phyloP scores from a whole-genome alignment of 1,140 invertebrate genomes.

The Nomia melanderi region DNA sequence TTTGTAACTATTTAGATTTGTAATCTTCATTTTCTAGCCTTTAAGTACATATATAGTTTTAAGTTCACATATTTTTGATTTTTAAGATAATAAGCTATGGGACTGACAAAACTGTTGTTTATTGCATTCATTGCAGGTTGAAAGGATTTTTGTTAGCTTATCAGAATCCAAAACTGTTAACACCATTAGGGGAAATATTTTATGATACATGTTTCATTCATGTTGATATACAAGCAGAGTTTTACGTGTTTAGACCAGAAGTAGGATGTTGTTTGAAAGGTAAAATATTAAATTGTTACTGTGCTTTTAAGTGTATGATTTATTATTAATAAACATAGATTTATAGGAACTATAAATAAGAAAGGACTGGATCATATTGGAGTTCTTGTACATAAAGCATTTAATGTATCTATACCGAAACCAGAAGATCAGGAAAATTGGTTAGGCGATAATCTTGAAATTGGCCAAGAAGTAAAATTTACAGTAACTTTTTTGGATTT shows the following conservation, averaged over 20 bases:
- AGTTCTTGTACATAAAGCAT: constrained; percentile 84
- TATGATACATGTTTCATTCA: constrained; percentile 83
- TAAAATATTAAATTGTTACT: constrained; percentile 59
- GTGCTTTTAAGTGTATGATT: too few species aligned
- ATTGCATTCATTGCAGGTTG: constrained; percentile 73
- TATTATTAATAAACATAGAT: neutral
- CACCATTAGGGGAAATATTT: constrained; percentile 80
- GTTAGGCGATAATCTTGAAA: constrained; percentile 81
- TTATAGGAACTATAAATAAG: constrained; percentile 73
- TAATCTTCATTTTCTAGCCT: neutral
- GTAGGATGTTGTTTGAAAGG: constrained; percentile 77
- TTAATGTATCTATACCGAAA: constrained; percentile 85
- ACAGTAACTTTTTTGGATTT: constrained; percentile 82
- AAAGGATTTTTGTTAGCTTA: constrained; percentile 84
- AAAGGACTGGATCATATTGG: constrained; percentile 83
- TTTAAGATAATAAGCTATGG: neutral
- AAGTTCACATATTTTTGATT: constrained; percentile 23
- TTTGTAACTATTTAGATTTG: neutral
- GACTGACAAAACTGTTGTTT: neutral
- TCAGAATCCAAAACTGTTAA: constrained; percentile 83
- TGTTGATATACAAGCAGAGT: constrained; percentile 84
- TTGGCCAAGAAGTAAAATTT: constrained; percentile 83
- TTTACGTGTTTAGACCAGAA: constrained; percentile 84
- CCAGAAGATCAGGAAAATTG: constrained; percentile 81
- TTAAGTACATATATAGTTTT: neutral